Base-by-base conservation (phyloP, 2,113 vertebrate genomes). In the Edolisoma coerulescens region DNA sequence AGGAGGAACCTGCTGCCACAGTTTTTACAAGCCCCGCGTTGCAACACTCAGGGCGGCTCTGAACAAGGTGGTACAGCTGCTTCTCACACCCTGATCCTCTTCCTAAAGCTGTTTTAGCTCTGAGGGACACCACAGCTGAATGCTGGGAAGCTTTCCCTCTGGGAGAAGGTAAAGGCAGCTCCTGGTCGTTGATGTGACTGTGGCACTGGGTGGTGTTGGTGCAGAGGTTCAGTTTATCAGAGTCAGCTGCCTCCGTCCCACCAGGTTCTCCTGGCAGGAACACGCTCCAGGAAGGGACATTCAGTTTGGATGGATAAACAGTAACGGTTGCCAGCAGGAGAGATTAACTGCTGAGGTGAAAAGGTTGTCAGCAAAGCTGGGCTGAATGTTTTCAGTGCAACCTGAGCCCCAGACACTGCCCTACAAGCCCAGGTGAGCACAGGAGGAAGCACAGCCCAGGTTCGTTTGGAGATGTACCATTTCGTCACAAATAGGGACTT, bases 261-360 rank as follows among this genome's bases (percentile, higher is more conserved):
- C 15, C 81, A 44, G 49, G 39, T 76, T 56, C 33, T 63, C 54
- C 73, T 63, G 23, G 45, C 28, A 63, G 92, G 49, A 44, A 37
- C 44, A 17, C 0, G 1, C 56, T 76, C 77, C 67, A 71, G 93
- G 86, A 88, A 94, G 64, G 60, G 54, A 44, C 84, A 44, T 44
- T 70, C 39, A 8, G 3, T 65, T 44, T 87, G 73, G 35, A 60
- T 5, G 14, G 94, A 77, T 65, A 86, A 95, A 91, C 56, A 94
- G 65, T 6, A 52, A 70, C 0, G 0, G 78, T 50, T 96, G 95
- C 90, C 92, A 96, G 76, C 41, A 76, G 56, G 47, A 59, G 63
- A 91, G 94, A 93, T 93, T 93, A 92, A 71, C 52, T 89, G 91
- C 67, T 64, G 67, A n/a, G 87, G 79, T 92, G 70, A 75, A 83